Percentiles rank a stretch among this genome's conserved stretches.
Evolutionary conservation across 2,797 vertebrate species (phyloP).

Genomic region (Onychomys torridus): DNA sequence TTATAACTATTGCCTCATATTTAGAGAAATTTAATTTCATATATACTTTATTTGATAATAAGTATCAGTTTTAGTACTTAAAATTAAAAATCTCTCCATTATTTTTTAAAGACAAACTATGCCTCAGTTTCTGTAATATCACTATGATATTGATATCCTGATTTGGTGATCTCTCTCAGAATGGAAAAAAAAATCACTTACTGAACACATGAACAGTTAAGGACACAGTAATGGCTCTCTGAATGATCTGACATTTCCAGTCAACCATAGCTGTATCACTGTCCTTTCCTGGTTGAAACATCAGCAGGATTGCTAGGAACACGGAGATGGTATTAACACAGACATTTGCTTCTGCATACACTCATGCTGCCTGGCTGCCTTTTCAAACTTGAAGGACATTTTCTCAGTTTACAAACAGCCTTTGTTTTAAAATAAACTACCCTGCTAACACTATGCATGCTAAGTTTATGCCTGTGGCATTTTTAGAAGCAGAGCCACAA

Average conservation of each 20-base stretch:
- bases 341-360: conserved; percentile 4
- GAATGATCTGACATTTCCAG: conserved; percentile 46
- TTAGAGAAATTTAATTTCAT: neutral
- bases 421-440: conserved; percentile 66
- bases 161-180: neutral
- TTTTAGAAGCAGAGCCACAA: conserved; percentile 70
- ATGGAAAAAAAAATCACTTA: neutral
- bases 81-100: neutral
- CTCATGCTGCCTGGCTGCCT: conserved; percentile 13
- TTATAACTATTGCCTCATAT: neutral
- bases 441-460: conserved; percentile 49
- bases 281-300: conserved; percentile 31
- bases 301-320: conserved; percentile 2
- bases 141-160: neutral
- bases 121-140: neutral
- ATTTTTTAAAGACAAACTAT: neutral
- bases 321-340: neutral
- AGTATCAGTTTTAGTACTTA: neutral
- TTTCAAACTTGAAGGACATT: conserved; percentile 67
- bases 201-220: neutral
- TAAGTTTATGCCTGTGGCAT: conserved; percentile 65
- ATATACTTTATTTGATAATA: neutral
- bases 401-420: conserved; percentile 55
- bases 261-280: neutral
- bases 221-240: neutral